A percentile compares a stretch with the other conserved stretches of the same genome.
Conservation (phyloP, 2,888 invertebrate genomes). For the Sphecodes monilicornis region DNA sequence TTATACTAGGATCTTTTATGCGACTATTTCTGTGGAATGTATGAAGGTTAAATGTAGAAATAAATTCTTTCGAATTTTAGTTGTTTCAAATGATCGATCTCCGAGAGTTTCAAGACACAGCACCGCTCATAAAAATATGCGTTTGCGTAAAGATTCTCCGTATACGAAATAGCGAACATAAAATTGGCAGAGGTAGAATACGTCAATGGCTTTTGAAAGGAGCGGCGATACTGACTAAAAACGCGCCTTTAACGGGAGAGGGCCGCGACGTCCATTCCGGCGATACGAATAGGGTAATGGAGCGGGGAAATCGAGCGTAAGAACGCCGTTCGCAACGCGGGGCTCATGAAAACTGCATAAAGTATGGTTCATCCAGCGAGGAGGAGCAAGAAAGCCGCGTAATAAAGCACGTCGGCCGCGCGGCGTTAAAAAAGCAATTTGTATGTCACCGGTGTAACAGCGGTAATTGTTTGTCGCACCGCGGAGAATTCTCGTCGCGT, state of each 20-base stretch:
- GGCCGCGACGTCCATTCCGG: not conserved
- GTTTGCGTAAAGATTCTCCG: not conserved
- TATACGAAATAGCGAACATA: not conserved
- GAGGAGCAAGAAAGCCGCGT: not conserved
- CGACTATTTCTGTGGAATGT: too few relatives aligned
- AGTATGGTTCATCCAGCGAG: not conserved
- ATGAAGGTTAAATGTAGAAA: too few relatives aligned
- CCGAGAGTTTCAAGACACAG: not conserved
- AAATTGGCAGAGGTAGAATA: not conserved
- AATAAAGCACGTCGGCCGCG: slow-evolving; percentile 14
- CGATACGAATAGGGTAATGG: not conserved
- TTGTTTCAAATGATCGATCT: not conserved
- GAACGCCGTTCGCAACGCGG: not conserved
- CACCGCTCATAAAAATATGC: not conserved
- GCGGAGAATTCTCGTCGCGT: slow-evolving; percentile 61
- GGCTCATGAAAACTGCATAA: slow-evolving; percentile 20
- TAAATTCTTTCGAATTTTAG: not conserved
- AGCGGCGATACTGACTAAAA: not conserved
- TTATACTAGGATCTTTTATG: too few relatives aligned
- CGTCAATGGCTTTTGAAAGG: not conserved
- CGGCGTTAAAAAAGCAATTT: slow-evolving; percentile 42
- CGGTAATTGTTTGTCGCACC: slow-evolving; percentile 55
- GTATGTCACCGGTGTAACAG: slow-evolving; percentile 35
- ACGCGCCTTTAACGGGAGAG: not conserved
- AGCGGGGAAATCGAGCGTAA: not conserved